Percentiles rank a stretch among this genome's conserved stretches.
Conservation (phyloP, 2,797 vertebrate species). For the Chloroceryle inda region DNA sequence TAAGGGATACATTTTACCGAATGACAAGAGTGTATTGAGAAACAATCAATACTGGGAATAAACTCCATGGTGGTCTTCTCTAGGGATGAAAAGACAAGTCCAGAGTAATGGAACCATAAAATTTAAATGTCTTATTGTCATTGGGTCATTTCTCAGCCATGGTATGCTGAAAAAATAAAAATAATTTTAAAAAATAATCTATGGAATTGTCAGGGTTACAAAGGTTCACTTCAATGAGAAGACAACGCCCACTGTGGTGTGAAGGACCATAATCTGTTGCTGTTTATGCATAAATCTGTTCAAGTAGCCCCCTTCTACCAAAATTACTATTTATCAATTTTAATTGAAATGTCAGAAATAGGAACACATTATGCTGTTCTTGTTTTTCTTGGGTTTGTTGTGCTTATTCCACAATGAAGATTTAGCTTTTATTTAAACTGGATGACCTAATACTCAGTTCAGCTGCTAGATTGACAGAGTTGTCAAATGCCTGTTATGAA, state of each 20-base stretch:
- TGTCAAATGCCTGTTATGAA: constrained; percentile 54
- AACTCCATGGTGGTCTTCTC: background rate
- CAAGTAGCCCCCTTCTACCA: background rate
- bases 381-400: background rate
- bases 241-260: background rate
- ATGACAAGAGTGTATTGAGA: background rate
- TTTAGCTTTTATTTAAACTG: constrained; percentile 50
- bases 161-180: background rate
- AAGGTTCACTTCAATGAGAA: background rate
- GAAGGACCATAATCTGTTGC: background rate
- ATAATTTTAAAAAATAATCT: background rate
- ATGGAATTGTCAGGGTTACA: background rate
- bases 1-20: background rate
- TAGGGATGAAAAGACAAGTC: background rate
- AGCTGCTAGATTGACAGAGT: background rate
- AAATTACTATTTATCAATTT: background rate
- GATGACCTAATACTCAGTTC: constrained; percentile 18
- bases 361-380: background rate
- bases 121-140: background rate
- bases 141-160: background rate
- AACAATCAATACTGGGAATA: background rate
- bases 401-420: background rate
- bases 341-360: constrained; percentile 15
- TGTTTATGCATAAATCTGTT: background rate
- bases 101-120: background rate